Evolutionary conservation across 2,888 invertebrate species (phyloP), one percentile per base, ranked within the genome.

Genomic region (Lithophane socia): DNA sequence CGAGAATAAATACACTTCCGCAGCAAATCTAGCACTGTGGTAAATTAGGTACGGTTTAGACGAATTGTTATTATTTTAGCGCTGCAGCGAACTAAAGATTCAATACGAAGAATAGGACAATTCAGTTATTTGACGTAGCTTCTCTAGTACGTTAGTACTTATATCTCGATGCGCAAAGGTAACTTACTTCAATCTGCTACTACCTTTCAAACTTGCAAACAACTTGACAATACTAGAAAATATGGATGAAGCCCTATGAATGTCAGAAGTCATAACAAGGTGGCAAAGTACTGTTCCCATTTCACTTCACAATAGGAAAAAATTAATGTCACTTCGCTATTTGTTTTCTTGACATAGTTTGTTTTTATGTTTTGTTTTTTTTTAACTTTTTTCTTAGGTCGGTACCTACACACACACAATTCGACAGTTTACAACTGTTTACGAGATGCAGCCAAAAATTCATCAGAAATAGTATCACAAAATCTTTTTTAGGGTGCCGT

Each of bases 201-300:
- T 71, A 47, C 56, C 47, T 37, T 72, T 65, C 7, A 58, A 58
- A 75, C 60, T 44, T 21, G 42, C 65, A 84, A 74, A 75, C 74
- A 49, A 56, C 67, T 37, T 80, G 74, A 80, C 75, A 85, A 84
- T 84, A 84, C 81, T 79, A 80, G 80, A 87, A 90, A 88, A 87
- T 91, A 89, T 85, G 88, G 71, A 86, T 77, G 94, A 94, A 93
- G 92, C 93, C 94, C 80, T 91, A 90, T 83, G 93, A 94, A 93
- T 91, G 92, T 89, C 93, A 94, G 89, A 92, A 93, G 92, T 93
- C 92, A 92, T 94, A 92, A 94, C 92, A 92, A 92, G 86, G 83
- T 72, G 87, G 87, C 83, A 75, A 79, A 83, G 84, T 80, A 82
- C 77, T 83, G 83, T 80, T 82, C 79, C 78, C 78, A 87, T 85